Conservation (phyloP, 2,797 vertebrate genomes). For the Cichlasoma orientale region DNA sequence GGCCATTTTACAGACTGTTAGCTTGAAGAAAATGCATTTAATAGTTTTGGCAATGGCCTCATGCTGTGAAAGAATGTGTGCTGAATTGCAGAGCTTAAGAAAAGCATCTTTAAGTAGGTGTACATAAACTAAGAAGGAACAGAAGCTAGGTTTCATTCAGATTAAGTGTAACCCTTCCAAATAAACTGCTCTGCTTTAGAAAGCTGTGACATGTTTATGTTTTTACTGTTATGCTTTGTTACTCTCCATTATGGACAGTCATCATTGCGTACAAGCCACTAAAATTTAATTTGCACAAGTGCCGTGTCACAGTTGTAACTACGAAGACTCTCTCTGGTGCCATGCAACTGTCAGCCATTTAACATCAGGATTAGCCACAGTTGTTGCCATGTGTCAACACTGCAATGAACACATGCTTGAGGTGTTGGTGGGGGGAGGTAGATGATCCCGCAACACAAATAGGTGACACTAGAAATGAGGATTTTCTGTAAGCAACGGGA, state of each 20-base stretch:
- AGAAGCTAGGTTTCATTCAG: background rate
- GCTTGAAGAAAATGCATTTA: background rate
- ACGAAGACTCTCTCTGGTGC: slow-evolving; percentile 33
- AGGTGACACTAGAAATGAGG: slow-evolving; percentile 37
- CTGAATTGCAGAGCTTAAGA: background rate
- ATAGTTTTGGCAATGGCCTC: background rate
- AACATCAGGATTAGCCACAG: slow-evolving; percentile 76
- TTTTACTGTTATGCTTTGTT: background rate
- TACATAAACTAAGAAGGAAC: background rate
- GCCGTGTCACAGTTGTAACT: background rate
- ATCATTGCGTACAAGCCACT: background rate
- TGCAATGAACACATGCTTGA: slow-evolving; percentile 76
- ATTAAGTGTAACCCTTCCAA: background rate
- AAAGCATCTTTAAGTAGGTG: background rate
- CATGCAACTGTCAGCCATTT: slow-evolving; percentile 72
- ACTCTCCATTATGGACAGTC: background rate
- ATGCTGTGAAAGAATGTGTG: background rate
- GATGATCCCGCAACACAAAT: slow-evolving; percentile 8
- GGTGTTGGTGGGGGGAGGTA: slow-evolving; percentile 22
- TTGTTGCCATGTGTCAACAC: slow-evolving; percentile 74
- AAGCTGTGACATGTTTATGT: background rate
- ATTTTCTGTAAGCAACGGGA: slow-evolving; percentile 27
- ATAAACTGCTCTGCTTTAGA: background rate
- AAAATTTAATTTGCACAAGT: background rate
- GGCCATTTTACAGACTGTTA: background rate